Base-by-base conservation (phyloP, 1,140 invertebrate species). In the Pollicipes pollicipes region DNA sequence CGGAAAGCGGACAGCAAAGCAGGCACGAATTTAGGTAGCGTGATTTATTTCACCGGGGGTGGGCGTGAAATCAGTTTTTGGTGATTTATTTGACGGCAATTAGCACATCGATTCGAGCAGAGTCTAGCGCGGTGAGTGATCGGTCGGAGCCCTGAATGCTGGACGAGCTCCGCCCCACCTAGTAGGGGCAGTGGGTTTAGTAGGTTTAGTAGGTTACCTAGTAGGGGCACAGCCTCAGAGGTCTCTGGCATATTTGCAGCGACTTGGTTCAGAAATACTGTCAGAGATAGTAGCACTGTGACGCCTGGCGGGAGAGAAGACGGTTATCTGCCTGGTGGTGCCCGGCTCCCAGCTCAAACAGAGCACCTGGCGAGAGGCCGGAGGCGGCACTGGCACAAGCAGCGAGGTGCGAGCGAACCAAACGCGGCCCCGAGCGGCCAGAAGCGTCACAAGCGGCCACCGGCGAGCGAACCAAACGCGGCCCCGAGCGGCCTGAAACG, bases 211-310 rank as follows among this genome's bases (percentile, higher is more conserved):
- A n/a, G n/a, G 64, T 66, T 93, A 92, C 90, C 90, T 91, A 92
- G 89, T 87, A 93, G 83, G 83, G 90, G 90, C 84, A 93, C 91
- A 70, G 85, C 84, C 77, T 88, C 85, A 45, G 84, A 85, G n/a
- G 86, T 86, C 68, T 85, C 84, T 68, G 86, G 86, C 76, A 87
- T 86, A 74, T 84, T 81, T 83, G 84, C 78, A 37, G 82, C 85
- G 70, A 88, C 80, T 75, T 88, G 81, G 75, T 88, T 81, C 78
- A 88, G 86, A 80, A 88, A 88, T 73, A 88, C 86, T 75, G 86
- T 87, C 76, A 88, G 80, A 68, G 87, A 88, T 75, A 88, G 85
- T 73, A 88, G 82, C 78, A 88, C 87, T 74, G 86, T 88, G 73
- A 88, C 87, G 76, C 85, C 85, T 87, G 80, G 70, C 77, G 76